Evolutionary conservation across 2,113 vertebrate genomes (phyloP).

Genomic region (human): DNA sequence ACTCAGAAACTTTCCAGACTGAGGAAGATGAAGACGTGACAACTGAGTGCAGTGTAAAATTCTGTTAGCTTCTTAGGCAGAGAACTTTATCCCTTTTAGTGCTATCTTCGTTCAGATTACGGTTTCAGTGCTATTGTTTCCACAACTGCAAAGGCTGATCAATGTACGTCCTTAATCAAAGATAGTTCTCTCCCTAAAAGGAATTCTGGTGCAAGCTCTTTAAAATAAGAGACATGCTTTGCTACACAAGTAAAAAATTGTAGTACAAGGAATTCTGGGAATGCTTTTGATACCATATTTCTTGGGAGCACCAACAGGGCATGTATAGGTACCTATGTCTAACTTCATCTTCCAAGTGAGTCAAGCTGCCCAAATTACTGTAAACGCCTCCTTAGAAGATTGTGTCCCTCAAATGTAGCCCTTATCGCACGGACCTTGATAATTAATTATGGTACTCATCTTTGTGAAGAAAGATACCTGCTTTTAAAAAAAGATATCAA

Average conservation of each 20-base stretch:
- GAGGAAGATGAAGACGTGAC: background rate
- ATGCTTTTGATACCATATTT: background rate
- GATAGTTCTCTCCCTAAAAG: background rate
- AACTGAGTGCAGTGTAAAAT: rapidly evolving
- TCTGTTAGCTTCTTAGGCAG: background rate
- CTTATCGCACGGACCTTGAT: background rate
- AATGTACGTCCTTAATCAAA: background rate
- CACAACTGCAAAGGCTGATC: background rate
- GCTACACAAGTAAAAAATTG: background rate
- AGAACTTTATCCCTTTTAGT: background rate
- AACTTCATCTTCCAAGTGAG: background rate
- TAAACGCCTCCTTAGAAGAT: background rate
- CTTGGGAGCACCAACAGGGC: background rate
- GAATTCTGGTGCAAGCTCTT: background rate
- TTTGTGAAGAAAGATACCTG: background rate
- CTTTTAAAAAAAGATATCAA: background rate
- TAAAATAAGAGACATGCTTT: background rate
- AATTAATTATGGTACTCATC: background rate
- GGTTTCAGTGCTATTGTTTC: background rate
- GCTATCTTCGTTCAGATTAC: background rate
- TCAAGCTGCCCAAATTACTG: background rate
- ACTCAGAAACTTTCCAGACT: background rate
- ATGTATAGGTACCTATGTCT: background rate
- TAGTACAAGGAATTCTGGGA: background rate
- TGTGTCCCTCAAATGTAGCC: background rate